Conservation (phyloP, 2,113 vertebrate species). For the Pagrus major region DNA sequence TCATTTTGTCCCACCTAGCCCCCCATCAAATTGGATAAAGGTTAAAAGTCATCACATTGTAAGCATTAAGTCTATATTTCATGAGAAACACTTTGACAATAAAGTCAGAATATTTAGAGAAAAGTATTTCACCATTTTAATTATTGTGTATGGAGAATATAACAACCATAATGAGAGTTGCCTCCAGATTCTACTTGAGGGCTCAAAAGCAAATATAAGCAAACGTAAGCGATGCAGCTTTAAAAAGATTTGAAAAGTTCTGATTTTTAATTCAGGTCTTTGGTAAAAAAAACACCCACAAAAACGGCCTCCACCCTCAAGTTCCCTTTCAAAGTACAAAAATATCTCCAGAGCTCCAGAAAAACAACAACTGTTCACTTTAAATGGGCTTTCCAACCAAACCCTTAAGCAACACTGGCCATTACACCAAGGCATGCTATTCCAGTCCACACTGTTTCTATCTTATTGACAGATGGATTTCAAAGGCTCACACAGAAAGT, state of each 20-base stretch:
- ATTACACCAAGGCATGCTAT: slow-evolving; percentile 15
- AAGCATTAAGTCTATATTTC: background rate
- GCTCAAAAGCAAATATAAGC: background rate
- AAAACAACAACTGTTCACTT: background rate
- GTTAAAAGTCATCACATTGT: too few species aligned
- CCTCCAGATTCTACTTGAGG: background rate
- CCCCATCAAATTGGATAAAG: too few species aligned
- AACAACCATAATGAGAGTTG: background rate
- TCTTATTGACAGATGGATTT: slow-evolving; percentile 84
- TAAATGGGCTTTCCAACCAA: slow-evolving; percentile 22
- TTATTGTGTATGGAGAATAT: background rate
- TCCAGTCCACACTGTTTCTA: slow-evolving; percentile 55
- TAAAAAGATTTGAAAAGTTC: background rate
- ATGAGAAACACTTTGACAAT: background rate
- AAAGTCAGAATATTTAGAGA: background rate
- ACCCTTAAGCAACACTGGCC: slow-evolving; percentile 39
- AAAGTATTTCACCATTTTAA: background rate
- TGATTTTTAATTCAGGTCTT: background rate
- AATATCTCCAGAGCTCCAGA: background rate
- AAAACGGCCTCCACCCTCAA: background rate
- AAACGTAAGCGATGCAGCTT: background rate
- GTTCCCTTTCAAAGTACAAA: slow-evolving; percentile 12
- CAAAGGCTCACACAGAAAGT: slow-evolving; percentile 70
- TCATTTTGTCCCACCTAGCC: too few species aligned
- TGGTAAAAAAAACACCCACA: background rate